Evolutionary conservation across 2,113 vertebrate genomes (phyloP).

Genomic region (Chaetorhynchus papuensis): DNA sequence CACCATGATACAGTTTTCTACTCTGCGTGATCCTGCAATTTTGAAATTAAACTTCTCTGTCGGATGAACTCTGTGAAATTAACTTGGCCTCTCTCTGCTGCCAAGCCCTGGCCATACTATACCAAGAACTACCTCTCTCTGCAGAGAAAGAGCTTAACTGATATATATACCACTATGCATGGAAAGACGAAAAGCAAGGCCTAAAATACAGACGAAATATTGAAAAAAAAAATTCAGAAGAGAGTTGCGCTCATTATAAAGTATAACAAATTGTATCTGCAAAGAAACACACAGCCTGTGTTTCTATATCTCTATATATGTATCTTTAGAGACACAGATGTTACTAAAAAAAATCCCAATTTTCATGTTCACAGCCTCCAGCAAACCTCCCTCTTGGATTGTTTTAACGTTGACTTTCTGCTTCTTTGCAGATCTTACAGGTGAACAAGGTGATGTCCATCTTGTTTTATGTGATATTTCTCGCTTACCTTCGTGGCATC

Average conservation of each 20-base stretch:
- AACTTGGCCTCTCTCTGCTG: background rate
- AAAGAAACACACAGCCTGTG: background rate
- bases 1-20: background rate
- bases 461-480: slow-evolving; percentile 98
- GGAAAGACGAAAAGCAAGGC: background rate
- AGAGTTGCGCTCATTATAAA: background rate
- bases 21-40: background rate
- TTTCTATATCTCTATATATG: background rate
- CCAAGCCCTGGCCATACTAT: background rate
- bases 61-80: background rate
- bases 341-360: background rate
- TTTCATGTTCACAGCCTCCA: background rate
- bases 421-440: slow-evolving; percentile 90
- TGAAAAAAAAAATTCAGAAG: background rate
- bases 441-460: slow-evolving; percentile 99
- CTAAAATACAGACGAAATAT: background rate
- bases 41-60: background rate
- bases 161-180: background rate
- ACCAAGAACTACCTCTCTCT: background rate
- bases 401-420: background rate
- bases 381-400: background rate
- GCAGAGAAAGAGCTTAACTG: background rate
- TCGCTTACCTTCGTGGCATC: slow-evolving; percentile 95
- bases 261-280: background rate
- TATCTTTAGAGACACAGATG: background rate